Base-by-base conservation (phyloP, 2,797 vertebrate species). In the Sebastes umbrosus region DNA sequence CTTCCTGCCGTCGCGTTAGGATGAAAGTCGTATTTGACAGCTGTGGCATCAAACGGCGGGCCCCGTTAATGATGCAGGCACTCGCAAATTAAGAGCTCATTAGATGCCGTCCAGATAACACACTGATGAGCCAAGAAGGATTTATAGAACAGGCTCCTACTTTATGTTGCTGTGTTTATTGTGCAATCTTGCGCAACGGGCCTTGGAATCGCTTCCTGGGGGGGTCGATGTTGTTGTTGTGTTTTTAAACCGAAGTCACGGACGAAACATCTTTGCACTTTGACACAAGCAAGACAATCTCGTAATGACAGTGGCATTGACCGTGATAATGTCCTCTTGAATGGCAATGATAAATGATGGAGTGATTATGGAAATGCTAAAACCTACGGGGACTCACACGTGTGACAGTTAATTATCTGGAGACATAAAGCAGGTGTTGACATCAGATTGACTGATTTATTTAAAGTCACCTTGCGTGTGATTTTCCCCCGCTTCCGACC, bases 21-120 rank as follows among this genome's bases (percentile, higher is more conserved):
- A 88, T 92, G 80, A 92, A 91, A 94, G 91, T 64, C 77, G 84
- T 54, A 25, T 77, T 86, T 89, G 84, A 94, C 91, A 90, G 87
- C 79, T 87, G 77, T 72, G 80, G 83, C 84, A 91, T 93, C 90
- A 94, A 91, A 93, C 87, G 57, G 74, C 67, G 10, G 63, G 77
- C 69, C 76, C 57, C 59, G 81, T 90, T 93, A 92, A 90, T 89
- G 88, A 91, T 86, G 88, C 84, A 86, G 80, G 69, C 65, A 20
- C 85, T 85, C 84, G 88, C 69, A 80, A 91, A 93, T 91, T 84
- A 90, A 88, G 87, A 85, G 73, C 90, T 91, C 88, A 87, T 95
- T 93, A 92, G 89, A 88, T 77, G 71, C 65, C 65, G 50, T 80
- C 57, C 82, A 73, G 84, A 89, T 87, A 88, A 85, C 78, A 60